Evolutionary conservation across 2,888 invertebrate species (phyloP).

Genomic region (Litoditis marina): DNA sequence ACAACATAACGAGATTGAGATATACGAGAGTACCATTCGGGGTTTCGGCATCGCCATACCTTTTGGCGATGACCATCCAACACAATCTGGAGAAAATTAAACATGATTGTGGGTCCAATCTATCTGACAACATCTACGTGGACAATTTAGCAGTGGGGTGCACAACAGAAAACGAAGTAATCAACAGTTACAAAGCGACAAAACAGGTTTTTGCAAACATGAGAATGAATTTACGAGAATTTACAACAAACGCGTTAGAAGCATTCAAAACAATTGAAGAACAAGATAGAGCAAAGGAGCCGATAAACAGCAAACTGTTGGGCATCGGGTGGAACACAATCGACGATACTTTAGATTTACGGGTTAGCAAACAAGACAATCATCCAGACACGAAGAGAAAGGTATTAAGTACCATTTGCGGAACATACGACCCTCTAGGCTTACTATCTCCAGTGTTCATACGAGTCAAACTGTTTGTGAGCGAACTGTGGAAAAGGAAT

Average conservation of each 20-base stretch:
- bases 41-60: background rate
- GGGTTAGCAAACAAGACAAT: background rate
- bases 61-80: background rate
- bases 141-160: background rate
- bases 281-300: background rate
- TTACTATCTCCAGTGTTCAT: background rate
- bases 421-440: background rate
- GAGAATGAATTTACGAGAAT: constrained; percentile 3
- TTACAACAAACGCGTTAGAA: background rate
- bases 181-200: background rate
- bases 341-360: background rate
- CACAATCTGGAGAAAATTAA: background rate
- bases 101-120: background rate
- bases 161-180: background rate
- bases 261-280: background rate
- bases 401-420: background rate
- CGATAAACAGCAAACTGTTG: background rate
- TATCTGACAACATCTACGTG: background rate
- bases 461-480: background rate
- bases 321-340: background rate
- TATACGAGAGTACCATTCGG: constrained; percentile 14
- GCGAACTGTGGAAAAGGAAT: background rate
- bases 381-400: background rate
- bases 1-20: constrained; percentile 4
- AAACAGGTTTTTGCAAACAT: background rate